Percentiles rank a stretch among this genome's conserved stretches.
Evolutionary conservation across 2,797 vertebrate genomes (phyloP).

Genomic region (Lerista edwardsae): DNA sequence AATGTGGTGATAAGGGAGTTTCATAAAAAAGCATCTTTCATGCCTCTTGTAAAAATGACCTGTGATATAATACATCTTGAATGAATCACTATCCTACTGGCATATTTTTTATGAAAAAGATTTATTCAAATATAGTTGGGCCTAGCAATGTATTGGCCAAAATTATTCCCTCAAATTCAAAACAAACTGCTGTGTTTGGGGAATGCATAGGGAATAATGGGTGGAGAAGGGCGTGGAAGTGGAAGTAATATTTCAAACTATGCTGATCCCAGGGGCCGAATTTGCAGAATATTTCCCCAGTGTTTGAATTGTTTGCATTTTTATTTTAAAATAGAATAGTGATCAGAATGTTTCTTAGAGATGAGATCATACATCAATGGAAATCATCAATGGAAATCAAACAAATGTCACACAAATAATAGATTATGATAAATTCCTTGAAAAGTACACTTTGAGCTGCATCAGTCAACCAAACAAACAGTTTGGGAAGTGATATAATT

Average conservation of each 20-base stretch:
- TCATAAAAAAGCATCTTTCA: not conserved
- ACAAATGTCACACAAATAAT: not conserved
- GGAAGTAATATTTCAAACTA: not conserved
- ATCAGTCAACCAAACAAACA: slow-evolving; percentile 13
- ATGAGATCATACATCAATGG: slow-evolving; percentile 23
- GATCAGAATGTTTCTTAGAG: slow-evolving; percentile 35
- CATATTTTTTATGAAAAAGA: not conserved
- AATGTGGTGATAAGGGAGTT: no score
- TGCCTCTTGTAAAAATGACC: not conserved
- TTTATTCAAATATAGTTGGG: not conserved
- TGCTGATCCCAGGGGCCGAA: not conserved
- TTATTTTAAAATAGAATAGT: slow-evolving; percentile 14
- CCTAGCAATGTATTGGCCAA: not conserved
- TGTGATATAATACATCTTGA: not conserved
- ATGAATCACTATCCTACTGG: not conserved
- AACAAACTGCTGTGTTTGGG: not conserved
- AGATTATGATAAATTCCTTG: slow-evolving; percentile 12
- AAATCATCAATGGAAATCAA: no score
- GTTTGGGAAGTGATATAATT: slow-evolving; percentile 27
- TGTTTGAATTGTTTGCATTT: slow-evolving; percentile 24
- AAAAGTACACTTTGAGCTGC: slow-evolving; percentile 33
- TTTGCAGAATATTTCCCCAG: slow-evolving; percentile 22
- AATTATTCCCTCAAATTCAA: slow-evolving; percentile 9
- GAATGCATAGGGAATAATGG: not conserved
- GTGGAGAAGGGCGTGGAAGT: not conserved